Evolutionary conservation across 2,888 invertebrate species (phyloP), one percentile per base, ranked within the genome.

Genomic region (Stenodema calcarata): DNA sequence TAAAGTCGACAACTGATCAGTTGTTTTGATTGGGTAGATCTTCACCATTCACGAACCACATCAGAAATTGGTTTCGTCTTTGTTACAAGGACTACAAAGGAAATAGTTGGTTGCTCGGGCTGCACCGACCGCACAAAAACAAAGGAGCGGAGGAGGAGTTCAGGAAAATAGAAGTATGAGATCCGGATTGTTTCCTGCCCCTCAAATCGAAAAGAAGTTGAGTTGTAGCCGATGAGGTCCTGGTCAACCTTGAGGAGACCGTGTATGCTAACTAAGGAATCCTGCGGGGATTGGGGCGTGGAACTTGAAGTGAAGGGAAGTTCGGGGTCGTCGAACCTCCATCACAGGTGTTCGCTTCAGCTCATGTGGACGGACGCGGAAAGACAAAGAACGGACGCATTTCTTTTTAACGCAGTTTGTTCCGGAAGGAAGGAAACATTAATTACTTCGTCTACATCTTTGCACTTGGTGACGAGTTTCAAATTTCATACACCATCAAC

Each of bases 231-330:
- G 30, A 27, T 27, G n/a, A 47, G 76, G 62, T 23, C 23, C 30
- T 27, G 80, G 80, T 50, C 80, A 80, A 80, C 80, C 80, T 80
- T 80, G 80, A 80, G 80, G 28, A 80, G 80, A 80, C 30, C 80
- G 50, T 47, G 80, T 80, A 80, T 80, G 80, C 80, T 80, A 80
- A 80, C 80, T 54, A 80, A 50, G 54, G 50, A 50, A 50, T 50
- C 80, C 73, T 73, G 73, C 73, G 73, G 73, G 73, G 41, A 18
- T 73, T 73, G 73, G 73, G 73, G 73, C 73, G 73, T 73, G 73
- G 73, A 73, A 41, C 35, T 73, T 73, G 73, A 73, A 73, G 73
- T 73, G 73, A 73, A 73, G 73, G 73, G 73, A 73, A 73, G 73
- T 73, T 73, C 73, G 73, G 73, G 73, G 73, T 73, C 73, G 73